Evolutionary conservation across 2,113 vertebrate species (phyloP).

Genomic region (Nothocercus julius): DNA sequence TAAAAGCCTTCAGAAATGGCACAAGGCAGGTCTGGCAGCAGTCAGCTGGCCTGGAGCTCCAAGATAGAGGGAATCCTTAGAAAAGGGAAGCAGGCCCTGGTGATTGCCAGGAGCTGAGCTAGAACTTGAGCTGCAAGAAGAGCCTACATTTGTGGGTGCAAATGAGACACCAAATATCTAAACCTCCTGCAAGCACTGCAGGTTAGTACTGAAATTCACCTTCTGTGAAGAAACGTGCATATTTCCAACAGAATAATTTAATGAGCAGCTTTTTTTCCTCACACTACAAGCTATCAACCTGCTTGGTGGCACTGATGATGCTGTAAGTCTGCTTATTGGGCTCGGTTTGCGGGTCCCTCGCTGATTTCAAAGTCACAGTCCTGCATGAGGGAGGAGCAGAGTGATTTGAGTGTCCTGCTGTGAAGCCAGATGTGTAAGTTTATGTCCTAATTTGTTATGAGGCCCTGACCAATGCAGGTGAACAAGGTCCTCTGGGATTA

Average conservation of each 20-base stretch:
- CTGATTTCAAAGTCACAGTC: not conserved
- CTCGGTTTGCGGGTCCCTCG: not conserved
- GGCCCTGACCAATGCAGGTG: not conserved
- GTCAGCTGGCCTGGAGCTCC: not conserved
- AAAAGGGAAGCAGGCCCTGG: not conserved
- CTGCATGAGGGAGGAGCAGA: not conserved
- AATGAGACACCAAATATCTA: not conserved
- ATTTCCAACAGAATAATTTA: not conserved
- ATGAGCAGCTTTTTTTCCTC: not conserved
- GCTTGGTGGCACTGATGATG: not conserved
- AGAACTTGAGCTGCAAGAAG: not conserved
- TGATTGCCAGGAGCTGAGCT: not conserved
- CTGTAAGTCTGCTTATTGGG: not conserved
- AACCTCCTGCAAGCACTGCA: not conserved
- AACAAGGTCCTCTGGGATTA: not conserved
- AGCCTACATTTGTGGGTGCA: not conserved
- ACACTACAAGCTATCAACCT: not conserved
- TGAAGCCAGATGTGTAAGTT: not conserved
- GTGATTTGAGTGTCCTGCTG: not conserved
- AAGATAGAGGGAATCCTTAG: not conserved
- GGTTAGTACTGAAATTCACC: not conserved
- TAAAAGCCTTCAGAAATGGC: constrained; percentile 22
- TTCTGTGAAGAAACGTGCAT: not conserved
- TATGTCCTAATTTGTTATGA: not conserved
- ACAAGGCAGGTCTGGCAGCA: not conserved